Percentiles rank a stretch among this genome's conserved stretches.
These are phyloP conservation scores for Lymantria monacha DNA, from an alignment of 2,888 invertebrate genomes.

Conservation along the genomic window DNA sequence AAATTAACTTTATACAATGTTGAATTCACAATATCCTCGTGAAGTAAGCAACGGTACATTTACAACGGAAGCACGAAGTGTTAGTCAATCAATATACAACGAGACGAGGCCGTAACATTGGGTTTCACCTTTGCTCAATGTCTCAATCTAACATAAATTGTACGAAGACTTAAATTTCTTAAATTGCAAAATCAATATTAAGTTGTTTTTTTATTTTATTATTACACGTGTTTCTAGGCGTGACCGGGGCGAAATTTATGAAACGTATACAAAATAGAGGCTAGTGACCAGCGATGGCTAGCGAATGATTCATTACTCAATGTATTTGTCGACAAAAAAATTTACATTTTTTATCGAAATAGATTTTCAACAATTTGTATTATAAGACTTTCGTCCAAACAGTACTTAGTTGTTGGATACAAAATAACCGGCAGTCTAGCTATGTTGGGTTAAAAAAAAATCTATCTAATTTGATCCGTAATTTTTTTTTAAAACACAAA, in stretches of 20 bases:
- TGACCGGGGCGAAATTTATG: slow-evolving; percentile 1
- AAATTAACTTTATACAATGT: not conserved
- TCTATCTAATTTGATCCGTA: too few relatives aligned
- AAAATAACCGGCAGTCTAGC: too few relatives aligned
- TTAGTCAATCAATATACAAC: slow-evolving; percentile 63
- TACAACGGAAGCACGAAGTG: slow-evolving; percentile 67
- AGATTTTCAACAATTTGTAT: too few relatives aligned
- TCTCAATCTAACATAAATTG: slow-evolving; percentile 38
- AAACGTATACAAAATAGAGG: not conserved
- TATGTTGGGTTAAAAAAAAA: too few relatives aligned
- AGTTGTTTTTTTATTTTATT: slow-evolving; percentile 23
- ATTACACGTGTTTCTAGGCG: slow-evolving; percentile 14
- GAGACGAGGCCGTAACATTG: slow-evolving; percentile 59
- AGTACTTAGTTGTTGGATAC: too few relatives aligned
- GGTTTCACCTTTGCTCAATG: slow-evolving; percentile 70
- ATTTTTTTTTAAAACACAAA: too few relatives aligned
- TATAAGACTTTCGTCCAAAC: too few relatives aligned
- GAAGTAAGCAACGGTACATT: slow-evolving; percentile 39
- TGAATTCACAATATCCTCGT: slow-evolving; percentile 20
- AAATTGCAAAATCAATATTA: slow-evolving; percentile 42
- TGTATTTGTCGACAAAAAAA: too few relatives aligned
- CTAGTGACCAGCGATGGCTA: too few relatives aligned
- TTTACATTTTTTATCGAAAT: too few relatives aligned
- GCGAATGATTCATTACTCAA: too few relatives aligned
- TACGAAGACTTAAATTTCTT: slow-evolving; percentile 36